A percentile compares a stretch with the other conserved stretches of the same genome.
Evolutionary conservation across 2,113 vertebrate genomes (phyloP).

Genomic region (Hemibagrus wyckioides): DNA sequence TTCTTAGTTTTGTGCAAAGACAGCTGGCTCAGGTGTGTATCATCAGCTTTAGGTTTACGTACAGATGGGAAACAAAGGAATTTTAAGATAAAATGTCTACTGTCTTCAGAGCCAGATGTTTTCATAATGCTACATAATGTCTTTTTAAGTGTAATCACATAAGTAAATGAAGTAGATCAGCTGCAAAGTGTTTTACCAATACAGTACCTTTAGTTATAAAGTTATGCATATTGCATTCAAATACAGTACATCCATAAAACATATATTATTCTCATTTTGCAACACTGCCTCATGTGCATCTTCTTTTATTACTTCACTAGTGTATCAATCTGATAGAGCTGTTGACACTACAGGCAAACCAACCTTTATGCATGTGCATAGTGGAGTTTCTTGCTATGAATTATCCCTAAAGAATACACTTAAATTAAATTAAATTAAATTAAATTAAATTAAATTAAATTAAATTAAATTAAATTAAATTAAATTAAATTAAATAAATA

Average conservation of each 20-base stretch:
- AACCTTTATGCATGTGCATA: neutral
- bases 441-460: too few relatives aligned
- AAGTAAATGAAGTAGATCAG: conserved; percentile 65
- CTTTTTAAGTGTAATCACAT: conserved; percentile 67
- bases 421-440: too few relatives aligned
- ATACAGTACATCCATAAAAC: neutral
- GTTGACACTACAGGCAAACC: neutral
- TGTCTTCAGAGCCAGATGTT: conserved; percentile 70
- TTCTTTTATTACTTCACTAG: neutral
- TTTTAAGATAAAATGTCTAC: conserved; percentile 55
- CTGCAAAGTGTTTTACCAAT: conserved; percentile 63
- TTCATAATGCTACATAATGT: conserved; percentile 63
- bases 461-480: too few relatives aligned
- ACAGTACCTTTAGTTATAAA: conserved; percentile 36
- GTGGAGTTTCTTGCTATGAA: neutral
- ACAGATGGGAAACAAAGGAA: conserved; percentile 28
- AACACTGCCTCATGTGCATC: neutral
- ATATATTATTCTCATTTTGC: neutral
- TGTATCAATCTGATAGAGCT: neutral
- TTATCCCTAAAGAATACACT: neutral
- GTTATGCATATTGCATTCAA: neutral
- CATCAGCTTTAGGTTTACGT: conserved; percentile 29
- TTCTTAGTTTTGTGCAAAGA: conserved; percentile 24
- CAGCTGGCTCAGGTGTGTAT: conserved; percentile 22
- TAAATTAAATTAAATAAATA: too few relatives aligned